Conservation (phyloP, 2,113 vertebrate genomes). For the Serilophus lunatus region DNA sequence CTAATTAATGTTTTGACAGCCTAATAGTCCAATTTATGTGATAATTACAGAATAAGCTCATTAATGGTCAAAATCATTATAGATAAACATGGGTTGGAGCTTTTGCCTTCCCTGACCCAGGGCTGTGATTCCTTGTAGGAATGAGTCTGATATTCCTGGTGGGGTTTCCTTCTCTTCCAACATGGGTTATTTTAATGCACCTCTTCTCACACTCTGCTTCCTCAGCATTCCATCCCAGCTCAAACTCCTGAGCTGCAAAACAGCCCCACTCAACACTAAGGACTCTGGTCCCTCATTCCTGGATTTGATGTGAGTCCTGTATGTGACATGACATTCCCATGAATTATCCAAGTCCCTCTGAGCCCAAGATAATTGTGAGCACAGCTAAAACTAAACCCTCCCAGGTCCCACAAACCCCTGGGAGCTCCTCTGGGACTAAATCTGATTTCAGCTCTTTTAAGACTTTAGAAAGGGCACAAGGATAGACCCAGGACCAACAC, state of each 20-base stretch:
- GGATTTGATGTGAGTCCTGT: neutral
- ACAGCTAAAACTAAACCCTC: neutral
- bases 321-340: neutral
- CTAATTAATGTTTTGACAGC: neutral
- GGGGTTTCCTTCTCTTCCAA: neutral
- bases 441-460: neutral
- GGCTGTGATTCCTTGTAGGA: neutral
- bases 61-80: neutral
- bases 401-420: neutral
- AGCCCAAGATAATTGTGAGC: neutral
- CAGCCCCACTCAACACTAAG: neutral
- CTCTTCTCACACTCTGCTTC: neutral
- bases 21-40: neutral
- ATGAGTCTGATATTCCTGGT: neutral
- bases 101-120: neutral
- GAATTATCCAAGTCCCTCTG: neutral
- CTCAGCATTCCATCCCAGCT: neutral
- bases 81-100: neutral
- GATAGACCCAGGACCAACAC: neutral
- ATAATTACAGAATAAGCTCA: neutral
- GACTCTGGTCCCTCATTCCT: neutral
- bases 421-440: neutral
- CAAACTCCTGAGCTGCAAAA: neutral
- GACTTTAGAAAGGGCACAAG: neutral
- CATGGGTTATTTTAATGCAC: neutral